A percentile compares a stretch with the other conserved stretches of the same genome.
phyloP scores from a whole-genome alignment of 2,113 vertebrate genomes.

The Brienomyrus brachyistius region DNA sequence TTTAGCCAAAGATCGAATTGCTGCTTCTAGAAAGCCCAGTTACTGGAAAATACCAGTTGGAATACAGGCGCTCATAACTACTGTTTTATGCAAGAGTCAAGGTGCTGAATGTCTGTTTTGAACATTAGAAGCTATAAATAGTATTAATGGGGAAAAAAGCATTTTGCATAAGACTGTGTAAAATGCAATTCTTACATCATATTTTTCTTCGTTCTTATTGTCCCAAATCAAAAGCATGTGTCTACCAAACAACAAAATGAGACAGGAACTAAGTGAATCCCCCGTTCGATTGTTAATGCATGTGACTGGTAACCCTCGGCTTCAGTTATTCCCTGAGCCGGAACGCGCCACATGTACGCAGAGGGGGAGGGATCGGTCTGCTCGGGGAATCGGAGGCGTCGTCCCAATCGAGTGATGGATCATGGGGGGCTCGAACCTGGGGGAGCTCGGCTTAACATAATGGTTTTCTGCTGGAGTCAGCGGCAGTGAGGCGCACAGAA shows the following conservation, averaged over 20 bases:
- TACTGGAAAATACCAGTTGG: not conserved
- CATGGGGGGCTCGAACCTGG: not conserved
- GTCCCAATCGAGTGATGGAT: not conserved
- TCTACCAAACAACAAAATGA: not conserved
- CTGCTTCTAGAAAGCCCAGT: not conserved
- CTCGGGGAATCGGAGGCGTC: not conserved
- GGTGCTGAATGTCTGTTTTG: not conserved
- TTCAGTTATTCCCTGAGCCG: not conserved
- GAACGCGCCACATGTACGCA: not conserved
- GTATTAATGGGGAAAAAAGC: not conserved
- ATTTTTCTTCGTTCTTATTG: not conserved
- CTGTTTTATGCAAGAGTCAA: not conserved
- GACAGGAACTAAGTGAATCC: conserved; percentile 11
- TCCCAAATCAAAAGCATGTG: conserved; percentile 16
- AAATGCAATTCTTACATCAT: conserved; percentile 5
- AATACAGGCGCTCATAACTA: not conserved
- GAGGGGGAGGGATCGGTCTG: not conserved
- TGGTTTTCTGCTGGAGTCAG: conserved; percentile 4
- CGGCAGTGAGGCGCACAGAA: not conserved
- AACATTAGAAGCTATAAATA: not conserved
- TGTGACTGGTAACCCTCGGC: not conserved
- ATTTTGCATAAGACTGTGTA: not conserved
- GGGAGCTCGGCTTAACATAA: conserved; percentile 5
- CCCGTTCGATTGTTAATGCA: not conserved
- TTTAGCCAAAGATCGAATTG: not conserved